A percentile compares a stretch with the other conserved stretches of the same genome.
Conservation (phyloP, 2,113 vertebrate species). For the Macquaria ambigua region DNA sequence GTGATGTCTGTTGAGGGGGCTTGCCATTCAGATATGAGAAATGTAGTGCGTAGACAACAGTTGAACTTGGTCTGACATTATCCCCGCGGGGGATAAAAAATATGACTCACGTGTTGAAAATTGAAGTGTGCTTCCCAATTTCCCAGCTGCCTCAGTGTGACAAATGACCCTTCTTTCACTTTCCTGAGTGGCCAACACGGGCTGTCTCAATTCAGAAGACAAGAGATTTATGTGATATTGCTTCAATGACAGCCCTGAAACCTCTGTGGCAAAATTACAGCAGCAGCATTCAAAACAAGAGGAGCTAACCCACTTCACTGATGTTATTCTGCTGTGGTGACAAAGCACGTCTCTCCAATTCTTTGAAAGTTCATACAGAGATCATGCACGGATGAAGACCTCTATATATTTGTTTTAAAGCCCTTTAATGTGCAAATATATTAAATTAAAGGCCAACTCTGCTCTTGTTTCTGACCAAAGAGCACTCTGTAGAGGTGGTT, state of each 20-base stretch:
- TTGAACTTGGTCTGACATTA: constrained; percentile 44
- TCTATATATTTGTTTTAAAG: neutral
- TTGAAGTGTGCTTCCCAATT: constrained; percentile 61
- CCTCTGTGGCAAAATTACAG: constrained; percentile 28
- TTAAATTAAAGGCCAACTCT: constrained; percentile 25
- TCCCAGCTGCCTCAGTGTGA: constrained; percentile 64
- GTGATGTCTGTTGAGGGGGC: constrained; percentile 18
- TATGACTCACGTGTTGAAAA: constrained; percentile 51
- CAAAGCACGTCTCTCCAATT: neutral
- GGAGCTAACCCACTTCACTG: neutral
- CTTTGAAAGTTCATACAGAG: neutral
- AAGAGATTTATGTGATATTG: constrained; percentile 57
- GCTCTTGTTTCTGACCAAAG: constrained; percentile 19
- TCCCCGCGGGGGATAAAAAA: constrained; percentile 21
- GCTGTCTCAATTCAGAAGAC: constrained; percentile 56
- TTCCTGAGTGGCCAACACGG: constrained; percentile 48
- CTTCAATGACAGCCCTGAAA: constrained; percentile 43
- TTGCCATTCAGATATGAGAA: constrained; percentile 49
- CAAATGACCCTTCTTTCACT: constrained; percentile 58
- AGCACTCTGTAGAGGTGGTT: constrained; percentile 35
- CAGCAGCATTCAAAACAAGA: constrained; percentile 28
- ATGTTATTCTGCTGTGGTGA: constrained; percentile 6
- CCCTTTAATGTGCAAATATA: neutral
- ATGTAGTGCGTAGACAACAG: constrained; percentile 17
- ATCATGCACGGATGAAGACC: neutral